Conservation (phyloP, 2,797 vertebrate species). For the Bradypodion ventrale region DNA sequence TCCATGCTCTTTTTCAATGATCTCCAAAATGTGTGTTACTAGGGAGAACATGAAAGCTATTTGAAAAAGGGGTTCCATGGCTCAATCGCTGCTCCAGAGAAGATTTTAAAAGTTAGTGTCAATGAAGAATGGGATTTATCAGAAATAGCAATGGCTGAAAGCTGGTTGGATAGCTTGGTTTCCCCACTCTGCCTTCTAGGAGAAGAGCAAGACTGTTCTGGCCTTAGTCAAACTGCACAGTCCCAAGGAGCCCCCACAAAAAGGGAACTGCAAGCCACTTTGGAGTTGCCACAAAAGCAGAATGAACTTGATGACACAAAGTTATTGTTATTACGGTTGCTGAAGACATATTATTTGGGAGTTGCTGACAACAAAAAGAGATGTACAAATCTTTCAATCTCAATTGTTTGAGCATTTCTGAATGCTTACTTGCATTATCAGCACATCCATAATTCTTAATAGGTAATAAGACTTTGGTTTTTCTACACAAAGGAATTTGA, state of each 20-base stretch:
- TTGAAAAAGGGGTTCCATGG: not conserved
- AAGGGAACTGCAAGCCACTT: no score
- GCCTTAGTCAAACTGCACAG: no score
- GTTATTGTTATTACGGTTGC: not conserved
- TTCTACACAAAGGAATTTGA: no score
- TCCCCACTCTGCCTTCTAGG: no score
- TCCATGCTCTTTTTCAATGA: not conserved
- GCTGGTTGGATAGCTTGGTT: no score
- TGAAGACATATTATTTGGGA: not conserved
- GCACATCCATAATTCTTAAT: no score
- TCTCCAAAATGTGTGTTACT: not conserved
- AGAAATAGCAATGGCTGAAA: no score
- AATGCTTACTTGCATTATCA: no score
- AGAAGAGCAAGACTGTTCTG: no score
- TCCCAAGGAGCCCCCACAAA: no score
- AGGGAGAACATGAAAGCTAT: not conserved
- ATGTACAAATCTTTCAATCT: not conserved
- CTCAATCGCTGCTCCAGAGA: not conserved
- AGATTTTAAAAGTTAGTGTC: not conserved
- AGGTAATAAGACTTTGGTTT: not conserved
- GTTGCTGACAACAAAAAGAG: not conserved
- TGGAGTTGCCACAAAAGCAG: no score
- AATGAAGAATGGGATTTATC: conserved; percentile 7
- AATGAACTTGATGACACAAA: no score
- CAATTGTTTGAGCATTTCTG: not conserved